Evolutionary conservation across 2,113 vertebrate genomes (phyloP), one percentile per base, ranked within the genome.

Genomic region (Elanus axillaris): DNA sequence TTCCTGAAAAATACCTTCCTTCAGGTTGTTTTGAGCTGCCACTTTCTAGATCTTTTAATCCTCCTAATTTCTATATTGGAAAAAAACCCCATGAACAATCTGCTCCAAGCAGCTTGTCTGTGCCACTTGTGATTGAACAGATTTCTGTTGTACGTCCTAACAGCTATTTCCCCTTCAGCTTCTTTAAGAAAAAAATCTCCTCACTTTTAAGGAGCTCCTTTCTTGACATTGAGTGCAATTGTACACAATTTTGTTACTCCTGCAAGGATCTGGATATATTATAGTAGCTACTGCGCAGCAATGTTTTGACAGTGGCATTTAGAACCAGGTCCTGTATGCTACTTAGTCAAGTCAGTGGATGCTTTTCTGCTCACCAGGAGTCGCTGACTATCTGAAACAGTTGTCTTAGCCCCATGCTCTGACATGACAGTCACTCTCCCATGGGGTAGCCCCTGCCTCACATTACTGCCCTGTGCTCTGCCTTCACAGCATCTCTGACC

Each of bases 361-460:
- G 38, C 19, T 63, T 69, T 69, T 58, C 48, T 88, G 27, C 25
- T 50, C 25, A 13, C 2, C 4, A 14, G 36, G 60, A 74, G 55
- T 13, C 3, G 1, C 1, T 40, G 42, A 40, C 59, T 11, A 48
- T 13, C 64, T 67, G 31, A 66, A 81, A 58, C 25, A 62, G 36
- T 23, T 0, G 2, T 20, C 32, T 50, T 45, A 53, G 72, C 21
- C 48, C 22, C 59, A 36, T 0, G 5, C 40, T 82, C 31, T n/a
- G 20, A 62, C 2, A 4, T 25, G 52, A 50, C 13, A 29, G 36
- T 36, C 31, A 32, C 34, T 36, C 29, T 16, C 21, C 32, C 15
- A 15, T 8, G 23, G 38, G n/a, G 45, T 15, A 71, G 50, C 22
- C 32, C 14, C 22, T 0, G 4, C 38, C 63, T 29, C 2, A 0